Evolutionary conservation across 2,888 invertebrate species (phyloP).

Genomic region (Xestia xanthographa): DNA sequence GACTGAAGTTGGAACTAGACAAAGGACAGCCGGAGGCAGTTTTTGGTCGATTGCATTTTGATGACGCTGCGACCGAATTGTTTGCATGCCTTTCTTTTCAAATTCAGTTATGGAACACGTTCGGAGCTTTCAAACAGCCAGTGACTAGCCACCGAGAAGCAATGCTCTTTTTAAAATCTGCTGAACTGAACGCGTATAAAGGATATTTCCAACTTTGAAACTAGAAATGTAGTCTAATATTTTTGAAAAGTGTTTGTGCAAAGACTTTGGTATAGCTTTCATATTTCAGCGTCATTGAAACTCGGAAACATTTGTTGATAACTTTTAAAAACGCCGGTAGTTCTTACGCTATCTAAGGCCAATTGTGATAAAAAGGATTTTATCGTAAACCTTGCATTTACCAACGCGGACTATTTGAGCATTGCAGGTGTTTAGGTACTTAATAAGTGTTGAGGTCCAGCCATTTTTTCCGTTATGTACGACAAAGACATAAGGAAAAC

Average conservation of each 20-base stretch:
- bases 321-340: slow-evolving; percentile 1
- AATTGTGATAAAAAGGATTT: not conserved
- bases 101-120: slow-evolving; percentile 12
- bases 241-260: slow-evolving; percentile 7
- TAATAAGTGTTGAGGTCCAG: too few relatives aligned
- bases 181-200: not conserved
- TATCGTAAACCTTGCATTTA: not conserved
- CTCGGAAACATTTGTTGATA: slow-evolving; percentile 10
- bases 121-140: slow-evolving; percentile 4
- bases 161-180: slow-evolving; percentile 3
- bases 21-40: slow-evolving; percentile 20
- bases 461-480: too few relatives aligned
- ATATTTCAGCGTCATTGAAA: slow-evolving; percentile 36
- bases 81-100: slow-evolving; percentile 24
- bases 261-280: slow-evolving; percentile 26
- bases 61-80: slow-evolving; percentile 20
- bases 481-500: too few relatives aligned
- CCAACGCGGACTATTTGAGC: not conserved
- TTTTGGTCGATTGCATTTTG: slow-evolving; percentile 24
- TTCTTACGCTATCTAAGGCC: slow-evolving; percentile 8
- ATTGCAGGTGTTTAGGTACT: not conserved
- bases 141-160: not conserved
- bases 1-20: slow-evolving; percentile 2
- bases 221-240: slow-evolving; percentile 21
- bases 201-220: slow-evolving; percentile 13